These are phyloP conservation scores for Thymelicus sylvestris DNA, from an alignment of 2,888 invertebrate species.

Conservation along the genomic window DNA sequence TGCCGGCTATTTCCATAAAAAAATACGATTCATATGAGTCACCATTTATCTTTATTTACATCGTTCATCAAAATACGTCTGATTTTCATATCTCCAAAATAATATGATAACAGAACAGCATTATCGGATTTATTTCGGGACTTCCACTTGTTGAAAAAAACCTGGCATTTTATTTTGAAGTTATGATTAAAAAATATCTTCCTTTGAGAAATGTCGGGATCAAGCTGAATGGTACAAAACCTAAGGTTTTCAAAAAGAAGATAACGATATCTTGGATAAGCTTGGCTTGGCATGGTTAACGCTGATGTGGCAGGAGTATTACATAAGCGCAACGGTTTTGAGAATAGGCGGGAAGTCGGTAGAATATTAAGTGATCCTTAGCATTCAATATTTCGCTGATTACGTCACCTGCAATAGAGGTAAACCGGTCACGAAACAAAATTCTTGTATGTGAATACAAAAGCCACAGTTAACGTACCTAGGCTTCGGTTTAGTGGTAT, in stretches of 20 bases:
- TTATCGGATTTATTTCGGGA: neutral
- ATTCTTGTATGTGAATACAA: neutral
- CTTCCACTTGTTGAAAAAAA: neutral
- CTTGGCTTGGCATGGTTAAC: too few species aligned
- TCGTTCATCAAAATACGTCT: too few species aligned
- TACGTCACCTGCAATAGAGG: neutral
- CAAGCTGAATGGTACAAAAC: too few species aligned
- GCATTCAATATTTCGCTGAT: neutral
- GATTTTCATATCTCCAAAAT: neutral
- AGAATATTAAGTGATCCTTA: slow-evolving; percentile 8
- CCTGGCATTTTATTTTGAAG: neutral
- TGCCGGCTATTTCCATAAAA: too few species aligned
- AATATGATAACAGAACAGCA: neutral
- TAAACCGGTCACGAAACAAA: neutral
- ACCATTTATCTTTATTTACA: too few species aligned
- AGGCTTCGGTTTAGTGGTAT: too few species aligned
- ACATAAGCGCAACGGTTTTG: slow-evolving; percentile 6
- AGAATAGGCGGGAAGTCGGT: neutral
- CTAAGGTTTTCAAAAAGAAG: too few species aligned
- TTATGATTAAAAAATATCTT: too few species aligned
- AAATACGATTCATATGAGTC: too few species aligned
- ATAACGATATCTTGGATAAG: too few species aligned
- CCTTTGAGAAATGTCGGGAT: too few species aligned
- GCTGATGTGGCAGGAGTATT: neutral
- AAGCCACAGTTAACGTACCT: neutral